Evolutionary conservation across 1,140 invertebrate species (phyloP).

Genomic region (Drosophila bifasciata): DNA sequence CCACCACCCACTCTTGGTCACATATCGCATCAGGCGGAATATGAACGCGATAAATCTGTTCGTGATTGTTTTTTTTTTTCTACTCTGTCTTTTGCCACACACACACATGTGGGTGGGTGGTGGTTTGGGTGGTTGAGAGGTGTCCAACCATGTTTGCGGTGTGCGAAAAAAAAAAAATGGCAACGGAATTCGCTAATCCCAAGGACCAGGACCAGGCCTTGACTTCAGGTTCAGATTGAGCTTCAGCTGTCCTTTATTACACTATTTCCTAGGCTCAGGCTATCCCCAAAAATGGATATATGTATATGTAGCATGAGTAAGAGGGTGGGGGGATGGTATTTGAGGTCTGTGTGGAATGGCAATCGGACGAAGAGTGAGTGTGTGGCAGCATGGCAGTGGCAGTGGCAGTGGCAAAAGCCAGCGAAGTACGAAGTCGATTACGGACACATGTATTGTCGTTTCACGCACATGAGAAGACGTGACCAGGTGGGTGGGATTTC

Average conservation of each 20-base stretch:
- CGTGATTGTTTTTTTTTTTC: constrained; percentile 77
- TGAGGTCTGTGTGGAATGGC: too few species aligned
- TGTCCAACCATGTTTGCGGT: constrained; percentile 28
- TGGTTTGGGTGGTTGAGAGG: constrained; percentile 19
- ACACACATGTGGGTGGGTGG: not conserved
- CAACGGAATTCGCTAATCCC: constrained; percentile 77
- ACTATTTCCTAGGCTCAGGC: constrained; percentile 64
- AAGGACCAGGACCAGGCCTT: constrained; percentile 10
- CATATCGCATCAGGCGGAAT: constrained; percentile 79
- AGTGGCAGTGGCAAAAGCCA: too few species aligned
- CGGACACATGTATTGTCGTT: constrained; percentile 61
- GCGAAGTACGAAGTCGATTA: constrained; percentile 58
- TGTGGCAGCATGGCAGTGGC: too few species aligned
- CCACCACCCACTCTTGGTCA: constrained; percentile 47
- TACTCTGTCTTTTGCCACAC: not conserved
- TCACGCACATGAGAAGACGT: constrained; percentile 51
- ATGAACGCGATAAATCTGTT: constrained; percentile 83
- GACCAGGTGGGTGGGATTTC: constrained; percentile 62
- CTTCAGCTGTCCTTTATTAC: constrained; percentile 77
- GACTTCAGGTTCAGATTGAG: constrained; percentile 16
- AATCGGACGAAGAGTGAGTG: too few species aligned
- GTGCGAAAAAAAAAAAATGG: constrained; percentile 54
- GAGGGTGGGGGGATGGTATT: too few species aligned
- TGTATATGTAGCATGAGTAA: not conserved
- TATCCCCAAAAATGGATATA: constrained; percentile 1